These are phyloP conservation scores for Campopleginae sp. DNA, from an alignment of 2,888 invertebrate genomes.

Conservation along the genomic window DNA sequence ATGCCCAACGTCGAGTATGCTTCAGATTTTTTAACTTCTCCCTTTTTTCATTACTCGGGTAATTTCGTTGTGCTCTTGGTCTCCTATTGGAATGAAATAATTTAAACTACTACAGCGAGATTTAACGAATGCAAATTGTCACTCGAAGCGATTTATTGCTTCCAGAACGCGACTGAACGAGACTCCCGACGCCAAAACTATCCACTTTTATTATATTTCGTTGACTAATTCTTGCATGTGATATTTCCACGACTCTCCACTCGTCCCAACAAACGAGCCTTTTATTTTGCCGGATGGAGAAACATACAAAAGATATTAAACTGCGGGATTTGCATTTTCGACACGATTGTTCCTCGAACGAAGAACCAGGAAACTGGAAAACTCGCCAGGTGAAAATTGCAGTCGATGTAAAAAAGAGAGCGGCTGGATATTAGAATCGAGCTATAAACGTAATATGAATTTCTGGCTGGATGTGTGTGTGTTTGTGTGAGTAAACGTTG, in stretches of 20 bases:
- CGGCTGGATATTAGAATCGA: constrained; percentile 27
- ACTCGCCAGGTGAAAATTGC: constrained; percentile 50
- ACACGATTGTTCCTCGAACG: constrained; percentile 40
- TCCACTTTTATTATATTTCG: neutral
- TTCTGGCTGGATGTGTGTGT: constrained; percentile 21
- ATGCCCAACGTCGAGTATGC: neutral
- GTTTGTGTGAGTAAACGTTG: constrained; percentile 43
- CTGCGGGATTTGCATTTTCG: constrained; percentile 7
- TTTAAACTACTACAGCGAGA: neutral
- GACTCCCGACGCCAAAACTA: neutral
- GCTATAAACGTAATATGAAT: constrained; percentile 47
- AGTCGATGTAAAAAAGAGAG: constrained; percentile 21
- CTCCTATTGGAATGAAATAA: constrained; percentile 3
- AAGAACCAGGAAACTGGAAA: constrained; percentile 32
- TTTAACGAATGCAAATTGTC: neutral
- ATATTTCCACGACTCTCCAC: neutral
- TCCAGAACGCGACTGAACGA: neutral
- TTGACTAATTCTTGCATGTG: neutral
- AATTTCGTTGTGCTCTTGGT: constrained; percentile 11
- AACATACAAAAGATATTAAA: constrained; percentile 28
- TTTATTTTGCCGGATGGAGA: neutral
- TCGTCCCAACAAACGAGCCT: neutral
- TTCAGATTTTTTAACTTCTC: neutral
- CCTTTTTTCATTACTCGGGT: constrained; percentile 16
- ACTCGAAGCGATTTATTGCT: constrained; percentile 8